Percentiles rank a stretch among this genome's conserved stretches.
Evolutionary conservation across 2,113 vertebrate genomes (phyloP).

Genomic region (Brienomyrus brachyistius): DNA sequence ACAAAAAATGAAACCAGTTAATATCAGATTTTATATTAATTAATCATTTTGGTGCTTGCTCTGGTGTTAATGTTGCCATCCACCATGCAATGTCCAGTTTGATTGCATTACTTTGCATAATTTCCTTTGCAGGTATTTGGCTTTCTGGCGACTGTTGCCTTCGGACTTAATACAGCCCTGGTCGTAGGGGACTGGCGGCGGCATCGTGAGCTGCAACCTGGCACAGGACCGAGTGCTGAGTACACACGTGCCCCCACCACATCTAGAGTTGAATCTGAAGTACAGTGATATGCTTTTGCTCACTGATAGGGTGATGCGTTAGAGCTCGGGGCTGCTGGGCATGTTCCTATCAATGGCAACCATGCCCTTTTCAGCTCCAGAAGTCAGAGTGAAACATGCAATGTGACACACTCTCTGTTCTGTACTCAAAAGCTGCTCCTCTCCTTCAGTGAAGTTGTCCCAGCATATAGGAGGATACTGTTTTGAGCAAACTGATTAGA

Average conservation of each 20-base stretch:
- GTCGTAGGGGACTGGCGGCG: conserved; percentile 67
- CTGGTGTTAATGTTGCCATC: neutral
- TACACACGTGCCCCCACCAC: conserved; percentile 88
- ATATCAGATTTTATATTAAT: neutral
- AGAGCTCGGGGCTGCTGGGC: neutral
- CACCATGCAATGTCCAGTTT: neutral
- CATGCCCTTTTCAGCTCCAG: neutral
- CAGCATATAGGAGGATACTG: neutral
- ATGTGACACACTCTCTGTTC: neutral
- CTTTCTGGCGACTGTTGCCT: conserved; percentile 78
- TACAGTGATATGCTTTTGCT: conserved; percentile 56
- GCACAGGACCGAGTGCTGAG: conserved; percentile 64
- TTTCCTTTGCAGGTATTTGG: conserved; percentile 74
- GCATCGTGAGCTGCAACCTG: conserved; percentile 58
- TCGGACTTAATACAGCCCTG: conserved; percentile 70
- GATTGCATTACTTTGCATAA: neutral
- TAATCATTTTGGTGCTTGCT: neutral
- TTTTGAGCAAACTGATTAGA: neutral
- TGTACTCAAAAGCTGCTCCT: neutral
- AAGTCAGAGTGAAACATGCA: neutral
- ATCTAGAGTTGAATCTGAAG: conserved; percentile 80
- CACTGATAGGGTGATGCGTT: neutral
- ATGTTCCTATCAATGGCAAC: neutral
- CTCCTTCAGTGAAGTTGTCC: neutral
- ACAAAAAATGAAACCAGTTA: neutral